A percentile compares a stretch with the other conserved stretches of the same genome.
phyloP scores from a whole-genome alignment of 2,888 invertebrate species.

The Glaucopsyche alexis region DNA sequence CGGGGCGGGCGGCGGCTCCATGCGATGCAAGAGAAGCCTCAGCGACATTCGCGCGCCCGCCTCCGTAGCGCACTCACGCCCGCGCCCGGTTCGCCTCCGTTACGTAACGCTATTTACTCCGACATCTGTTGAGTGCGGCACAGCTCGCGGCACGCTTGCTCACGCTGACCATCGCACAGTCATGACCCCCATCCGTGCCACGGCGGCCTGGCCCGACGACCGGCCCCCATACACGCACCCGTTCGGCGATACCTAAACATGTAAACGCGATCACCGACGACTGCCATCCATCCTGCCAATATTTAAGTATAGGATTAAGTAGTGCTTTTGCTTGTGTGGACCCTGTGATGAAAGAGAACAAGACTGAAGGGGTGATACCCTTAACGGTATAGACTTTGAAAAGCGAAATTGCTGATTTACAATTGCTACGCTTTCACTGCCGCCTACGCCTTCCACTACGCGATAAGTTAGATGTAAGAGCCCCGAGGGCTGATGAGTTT shows the following conservation, averaged over 20 bases:
- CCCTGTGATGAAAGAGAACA: constrained; percentile 46
- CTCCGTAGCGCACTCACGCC: constrained; percentile 61
- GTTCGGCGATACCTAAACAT: constrained; percentile 56
- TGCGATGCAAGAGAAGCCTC: constrained; percentile 51
- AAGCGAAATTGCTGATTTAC: constrained; percentile 52
- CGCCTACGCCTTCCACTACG: constrained; percentile 58
- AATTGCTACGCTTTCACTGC: constrained; percentile 65
- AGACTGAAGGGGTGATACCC: constrained; percentile 47
- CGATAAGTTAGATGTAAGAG: constrained; percentile 51
- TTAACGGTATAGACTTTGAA: constrained; percentile 34
- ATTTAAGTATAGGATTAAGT: constrained; percentile 46
- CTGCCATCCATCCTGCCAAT: constrained; percentile 55
- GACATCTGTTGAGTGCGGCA: constrained; percentile 72
- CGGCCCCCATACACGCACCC: constrained; percentile 52
- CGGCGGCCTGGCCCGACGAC: constrained; percentile 46
- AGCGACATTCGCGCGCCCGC: constrained; percentile 67
- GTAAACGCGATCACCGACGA: constrained; percentile 49
- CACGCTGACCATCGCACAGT: constrained; percentile 64
- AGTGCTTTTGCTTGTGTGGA: constrained; percentile 55
- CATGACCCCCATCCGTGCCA: constrained; percentile 55
- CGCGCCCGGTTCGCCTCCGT: constrained; percentile 59
- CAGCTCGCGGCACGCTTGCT: constrained; percentile 66
- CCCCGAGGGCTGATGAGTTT: constrained; percentile 42
- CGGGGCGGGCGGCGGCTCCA: constrained; percentile 45
- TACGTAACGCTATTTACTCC: constrained; percentile 66